Conservation (phyloP, 2,888 invertebrate genomes). For the Synanthedon myopaeformis region DNA sequence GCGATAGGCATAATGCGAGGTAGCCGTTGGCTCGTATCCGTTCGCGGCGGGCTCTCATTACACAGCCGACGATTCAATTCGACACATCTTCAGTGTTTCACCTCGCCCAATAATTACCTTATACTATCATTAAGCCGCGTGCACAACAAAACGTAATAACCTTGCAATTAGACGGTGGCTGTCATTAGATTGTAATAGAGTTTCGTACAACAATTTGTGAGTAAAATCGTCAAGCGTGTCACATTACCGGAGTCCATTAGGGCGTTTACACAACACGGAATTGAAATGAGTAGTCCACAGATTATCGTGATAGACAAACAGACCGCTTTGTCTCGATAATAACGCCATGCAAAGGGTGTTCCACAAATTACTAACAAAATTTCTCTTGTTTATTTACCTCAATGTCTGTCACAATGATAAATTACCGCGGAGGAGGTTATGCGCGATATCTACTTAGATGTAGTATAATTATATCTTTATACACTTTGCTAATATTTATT, state of each 20-base stretch:
- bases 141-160: constrained; percentile 67
- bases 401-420: constrained; percentile 18
- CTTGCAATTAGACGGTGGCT: constrained; percentile 66
- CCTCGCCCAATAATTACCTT: constrained; percentile 65
- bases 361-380: constrained; percentile 7
- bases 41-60: constrained; percentile 32
- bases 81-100: constrained; percentile 68
- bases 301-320: constrained; percentile 68
- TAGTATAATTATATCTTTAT: no score
- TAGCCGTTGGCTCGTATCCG: constrained; percentile 17
- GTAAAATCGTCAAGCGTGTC: constrained; percentile 71
- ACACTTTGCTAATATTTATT: not conserved
- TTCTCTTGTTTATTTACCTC: constrained; percentile 17
- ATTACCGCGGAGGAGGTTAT: constrained; percentile 5
- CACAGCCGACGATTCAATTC: constrained; percentile 52
- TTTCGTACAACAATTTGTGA: constrained; percentile 69
- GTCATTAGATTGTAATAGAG: constrained; percentile 70
- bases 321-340: constrained; percentile 64
- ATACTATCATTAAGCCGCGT: constrained; percentile 57
- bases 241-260: constrained; percentile 67
- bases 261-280: constrained; percentile 69
- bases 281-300: constrained; percentile 67
- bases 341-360: constrained; percentile 49
- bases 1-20: constrained; percentile 24
- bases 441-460: no score